phyloP scores from a whole-genome alignment of 2,888 invertebrate species.

The Andrena haemorrhoa region DNA sequence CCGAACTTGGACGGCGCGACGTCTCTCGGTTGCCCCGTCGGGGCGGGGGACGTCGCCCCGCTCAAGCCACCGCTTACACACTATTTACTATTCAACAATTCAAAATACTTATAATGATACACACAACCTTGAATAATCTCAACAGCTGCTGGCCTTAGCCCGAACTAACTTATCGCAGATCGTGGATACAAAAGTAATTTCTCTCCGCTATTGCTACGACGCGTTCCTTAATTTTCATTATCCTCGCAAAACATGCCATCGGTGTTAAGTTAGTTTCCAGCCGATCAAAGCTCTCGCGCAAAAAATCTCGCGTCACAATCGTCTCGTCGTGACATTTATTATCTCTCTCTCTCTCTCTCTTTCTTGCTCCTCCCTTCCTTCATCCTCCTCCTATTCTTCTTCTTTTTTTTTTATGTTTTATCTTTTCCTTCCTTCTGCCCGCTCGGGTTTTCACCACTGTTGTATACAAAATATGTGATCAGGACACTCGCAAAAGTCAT shows the following conservation, averaged over 20 bases:
- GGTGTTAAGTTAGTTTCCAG: conserved; percentile 62
- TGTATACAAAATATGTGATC: conserved; percentile 78
- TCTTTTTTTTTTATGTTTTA: conserved; percentile 15
- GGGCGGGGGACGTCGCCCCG: conserved; percentile 48
- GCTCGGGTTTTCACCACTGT: conserved; percentile 33
- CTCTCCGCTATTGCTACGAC: conserved; percentile 47
- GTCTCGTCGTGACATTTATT: conserved; percentile 8
- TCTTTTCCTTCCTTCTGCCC: conserved; percentile 6
- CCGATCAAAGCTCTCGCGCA: conserved; percentile 56
- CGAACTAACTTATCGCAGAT: conserved; percentile 79
- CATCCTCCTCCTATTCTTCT: not conserved
- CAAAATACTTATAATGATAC: conserved; percentile 84
- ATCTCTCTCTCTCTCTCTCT: conserved; percentile 21
- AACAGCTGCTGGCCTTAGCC: conserved; percentile 84
- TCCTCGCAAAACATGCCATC: conserved; percentile 3
- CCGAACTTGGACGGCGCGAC: conserved; percentile 59
- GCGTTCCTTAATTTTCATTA: not conserved
- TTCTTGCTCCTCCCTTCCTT: conserved; percentile 20
- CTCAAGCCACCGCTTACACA: conserved; percentile 76
- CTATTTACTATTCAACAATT: conserved; percentile 84
- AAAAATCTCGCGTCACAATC: conserved; percentile 9
- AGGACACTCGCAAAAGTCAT: conserved; percentile 71
- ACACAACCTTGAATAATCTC: conserved; percentile 85
- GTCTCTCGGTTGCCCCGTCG: conserved; percentile 24
- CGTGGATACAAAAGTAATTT: conserved; percentile 79